Evolutionary conservation across 1,140 invertebrate species (phyloP).

Genomic region (Orius insidiosus): DNA sequence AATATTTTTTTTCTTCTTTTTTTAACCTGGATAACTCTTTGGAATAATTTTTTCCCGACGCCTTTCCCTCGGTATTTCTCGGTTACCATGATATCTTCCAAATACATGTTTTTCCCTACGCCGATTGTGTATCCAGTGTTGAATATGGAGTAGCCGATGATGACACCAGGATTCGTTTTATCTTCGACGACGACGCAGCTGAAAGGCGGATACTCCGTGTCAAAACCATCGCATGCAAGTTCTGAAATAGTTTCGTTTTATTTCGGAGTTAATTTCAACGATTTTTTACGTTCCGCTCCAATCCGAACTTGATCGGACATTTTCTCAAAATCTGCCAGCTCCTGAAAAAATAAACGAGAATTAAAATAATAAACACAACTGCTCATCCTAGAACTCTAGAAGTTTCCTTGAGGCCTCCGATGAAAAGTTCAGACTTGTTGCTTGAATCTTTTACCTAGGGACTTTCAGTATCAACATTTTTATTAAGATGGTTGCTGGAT

Average conservation of each 20-base stretch:
- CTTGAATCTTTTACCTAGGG: no score
- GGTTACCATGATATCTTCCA: conserved; percentile 72
- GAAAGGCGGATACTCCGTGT: conserved; percentile 40
- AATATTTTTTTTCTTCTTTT: no score
- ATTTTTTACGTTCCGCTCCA: conserved; percentile 29
- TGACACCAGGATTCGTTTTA: conserved; percentile 2
- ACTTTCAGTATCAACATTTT: no score
- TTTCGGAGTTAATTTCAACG: no score
- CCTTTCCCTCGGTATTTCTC: conserved; percentile 40
- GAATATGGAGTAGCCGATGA: conserved; percentile 54
- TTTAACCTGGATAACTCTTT: conserved; percentile 43
- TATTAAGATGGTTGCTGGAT: no score
- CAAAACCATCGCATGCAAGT: conserved; percentile 31
- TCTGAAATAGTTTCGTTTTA: conserved; percentile 5
- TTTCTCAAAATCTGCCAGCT: conserved; percentile 63
- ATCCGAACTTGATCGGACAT: conserved; percentile 55
- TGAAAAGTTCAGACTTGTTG: no score
- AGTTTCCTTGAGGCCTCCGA: no score
- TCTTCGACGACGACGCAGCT: conserved; percentile 44
- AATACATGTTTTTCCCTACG: conserved; percentile 49
- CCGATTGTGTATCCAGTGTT: conserved; percentile 65
- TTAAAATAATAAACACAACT: background rate
- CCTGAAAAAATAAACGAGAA: conserved; percentile 28
- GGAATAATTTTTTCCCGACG: conserved; percentile 50
- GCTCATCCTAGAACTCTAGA: no score